Evolutionary conservation across 2,888 invertebrate species (phyloP).

Genomic region (Dynastes hyllus): DNA sequence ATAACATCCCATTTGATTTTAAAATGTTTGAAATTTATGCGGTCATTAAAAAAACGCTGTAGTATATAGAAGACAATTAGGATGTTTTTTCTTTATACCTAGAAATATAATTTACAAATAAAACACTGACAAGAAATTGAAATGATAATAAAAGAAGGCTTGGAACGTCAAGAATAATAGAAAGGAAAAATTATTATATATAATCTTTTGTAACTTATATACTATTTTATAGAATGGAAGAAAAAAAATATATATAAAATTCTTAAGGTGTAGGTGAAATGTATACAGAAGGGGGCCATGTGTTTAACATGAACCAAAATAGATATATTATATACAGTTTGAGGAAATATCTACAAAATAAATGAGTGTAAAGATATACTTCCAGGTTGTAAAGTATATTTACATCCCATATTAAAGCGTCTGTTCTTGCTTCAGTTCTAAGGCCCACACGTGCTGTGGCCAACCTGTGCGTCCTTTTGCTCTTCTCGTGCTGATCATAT

Average conservation of each 20-base stretch:
- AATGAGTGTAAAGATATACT: conserved; percentile 65
- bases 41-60: conserved; percentile 40
- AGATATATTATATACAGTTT: conserved; percentile 70
- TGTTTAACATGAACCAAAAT: conserved; percentile 68
- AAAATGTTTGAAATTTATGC: conserved; percentile 42
- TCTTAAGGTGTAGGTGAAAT: conserved; percentile 69
- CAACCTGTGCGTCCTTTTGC: conserved; percentile 89
- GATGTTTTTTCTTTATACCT: conserved; percentile 36
- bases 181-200: background rate
- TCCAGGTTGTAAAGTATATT: conserved; percentile 64
- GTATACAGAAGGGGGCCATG: conserved; percentile 69
- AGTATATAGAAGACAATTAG: conserved; percentile 43
- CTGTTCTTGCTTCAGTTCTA: conserved; percentile 85
- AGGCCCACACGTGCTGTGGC: conserved; percentile 98
- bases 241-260: conserved; percentile 58
- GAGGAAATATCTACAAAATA: conserved; percentile 68
- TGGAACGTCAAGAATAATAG: conserved; percentile 21
- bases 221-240: conserved; percentile 35
- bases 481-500: conserved; percentile 63
- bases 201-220: conserved; percentile 6
- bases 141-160: conserved; percentile 6
- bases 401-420: conserved; percentile 64
- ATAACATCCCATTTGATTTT: conserved; percentile 36
- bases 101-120: conserved; percentile 47
- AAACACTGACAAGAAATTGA: conserved; percentile 16